These are phyloP conservation scores for Guaruba guarouba DNA, from an alignment of 2,113 vertebrate genomes.

Conservation along the genomic window DNA sequence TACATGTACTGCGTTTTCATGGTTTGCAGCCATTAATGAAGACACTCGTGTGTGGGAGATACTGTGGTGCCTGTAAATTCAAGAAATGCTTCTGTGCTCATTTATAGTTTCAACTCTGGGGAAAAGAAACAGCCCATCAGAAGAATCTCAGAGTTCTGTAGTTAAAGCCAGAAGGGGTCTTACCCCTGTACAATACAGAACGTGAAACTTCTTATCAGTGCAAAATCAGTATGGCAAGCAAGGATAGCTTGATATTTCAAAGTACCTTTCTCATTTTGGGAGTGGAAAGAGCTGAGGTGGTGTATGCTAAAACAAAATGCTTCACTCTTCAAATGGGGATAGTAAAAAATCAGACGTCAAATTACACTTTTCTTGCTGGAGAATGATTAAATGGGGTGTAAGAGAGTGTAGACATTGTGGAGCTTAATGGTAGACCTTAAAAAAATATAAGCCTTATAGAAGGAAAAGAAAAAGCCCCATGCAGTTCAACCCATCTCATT, in stretches of 20 bases:
- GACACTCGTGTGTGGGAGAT: accelerated
- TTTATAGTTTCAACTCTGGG: neutral
- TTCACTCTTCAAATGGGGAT: neutral
- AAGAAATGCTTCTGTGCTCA: neutral
- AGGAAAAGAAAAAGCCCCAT: accelerated
- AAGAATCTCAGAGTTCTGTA: neutral
- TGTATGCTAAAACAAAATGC: neutral
- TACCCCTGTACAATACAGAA: accelerated
- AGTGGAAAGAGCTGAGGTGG: neutral
- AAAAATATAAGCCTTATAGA: neutral
- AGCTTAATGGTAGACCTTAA: neutral
- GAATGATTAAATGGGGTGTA: neutral
- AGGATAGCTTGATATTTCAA: neutral
- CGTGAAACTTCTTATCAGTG: neutral
- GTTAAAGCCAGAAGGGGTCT: neutral
- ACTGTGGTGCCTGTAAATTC: neutral
- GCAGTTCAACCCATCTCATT: accelerated
- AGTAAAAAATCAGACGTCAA: neutral
- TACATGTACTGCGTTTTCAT: accelerated
- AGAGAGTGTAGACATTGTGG: neutral
- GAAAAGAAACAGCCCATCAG: accelerated
- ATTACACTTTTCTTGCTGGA: neutral
- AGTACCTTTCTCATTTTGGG: neutral
- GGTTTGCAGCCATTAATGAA: accelerated
- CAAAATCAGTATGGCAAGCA: neutral